Evolutionary conservation across 2,888 invertebrate species (phyloP).

Genomic region (Sepiola atlantica): DNA sequence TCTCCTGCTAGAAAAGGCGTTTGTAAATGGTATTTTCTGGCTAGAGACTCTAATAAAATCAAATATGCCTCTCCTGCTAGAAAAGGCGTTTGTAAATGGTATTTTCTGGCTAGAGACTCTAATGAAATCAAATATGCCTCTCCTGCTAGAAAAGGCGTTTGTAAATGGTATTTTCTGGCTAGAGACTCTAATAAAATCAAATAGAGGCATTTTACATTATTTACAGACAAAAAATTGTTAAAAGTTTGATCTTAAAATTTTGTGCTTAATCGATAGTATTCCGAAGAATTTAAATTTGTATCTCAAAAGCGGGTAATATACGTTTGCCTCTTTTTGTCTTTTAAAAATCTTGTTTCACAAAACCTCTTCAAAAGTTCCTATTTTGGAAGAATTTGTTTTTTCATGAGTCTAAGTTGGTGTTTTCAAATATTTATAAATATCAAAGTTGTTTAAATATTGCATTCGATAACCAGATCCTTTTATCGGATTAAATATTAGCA

Average conservation of each 20-base stretch:
- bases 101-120: no score
- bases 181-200: no score
- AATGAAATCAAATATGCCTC: no score
- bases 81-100: no score
- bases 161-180: no score
- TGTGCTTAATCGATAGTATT: background rate
- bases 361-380: background rate
- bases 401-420: background rate
- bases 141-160: no score
- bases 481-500: background rate
- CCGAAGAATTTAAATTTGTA: background rate
- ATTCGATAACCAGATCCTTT: background rate
- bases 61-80: no score
- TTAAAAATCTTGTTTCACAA: background rate
- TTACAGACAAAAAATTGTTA: background rate
- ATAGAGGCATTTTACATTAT: background rate
- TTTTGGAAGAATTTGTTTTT: background rate
- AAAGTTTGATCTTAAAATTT: no score
- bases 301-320: no score
- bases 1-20: no score
- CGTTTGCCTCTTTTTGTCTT: background rate
- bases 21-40: no score
- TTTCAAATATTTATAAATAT: background rate
- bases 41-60: no score
- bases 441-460: background rate